A percentile compares a stretch with the other conserved stretches of the same genome.
phyloP scores from a whole-genome alignment of 2,797 vertebrate genomes.

The Mormyrops attenuatus region DNA sequence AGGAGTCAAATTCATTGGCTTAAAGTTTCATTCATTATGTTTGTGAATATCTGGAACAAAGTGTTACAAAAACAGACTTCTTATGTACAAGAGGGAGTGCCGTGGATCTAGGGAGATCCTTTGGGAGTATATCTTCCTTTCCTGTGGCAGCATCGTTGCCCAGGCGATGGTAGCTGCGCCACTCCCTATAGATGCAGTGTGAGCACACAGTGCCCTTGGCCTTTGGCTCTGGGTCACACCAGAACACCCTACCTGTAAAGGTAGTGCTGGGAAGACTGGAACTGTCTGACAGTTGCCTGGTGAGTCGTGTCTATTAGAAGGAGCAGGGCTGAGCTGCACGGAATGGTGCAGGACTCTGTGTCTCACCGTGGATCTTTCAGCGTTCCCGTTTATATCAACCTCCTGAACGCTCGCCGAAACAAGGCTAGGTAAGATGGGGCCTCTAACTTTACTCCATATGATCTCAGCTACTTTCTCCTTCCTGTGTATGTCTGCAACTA shows the following conservation, averaged over 20 bases:
- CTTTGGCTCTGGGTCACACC: slow-evolving; percentile 15
- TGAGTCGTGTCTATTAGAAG: not conserved
- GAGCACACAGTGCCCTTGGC: slow-evolving; percentile 40
- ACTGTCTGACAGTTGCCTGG: not conserved
- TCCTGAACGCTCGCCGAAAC: slow-evolving; percentile 61
- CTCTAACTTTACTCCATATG: not conserved
- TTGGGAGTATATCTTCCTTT: slow-evolving; percentile 60
- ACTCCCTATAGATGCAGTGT: slow-evolving; percentile 33
- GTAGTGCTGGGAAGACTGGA: not conserved
- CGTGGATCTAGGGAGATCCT: slow-evolving; percentile 43
- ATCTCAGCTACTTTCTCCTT: not conserved
- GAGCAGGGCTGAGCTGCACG: not conserved
- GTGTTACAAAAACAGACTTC: slow-evolving; percentile 21
- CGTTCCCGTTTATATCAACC: slow-evolving; percentile 72
- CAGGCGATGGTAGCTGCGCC: slow-evolving; percentile 38
- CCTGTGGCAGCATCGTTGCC: slow-evolving; percentile 40
- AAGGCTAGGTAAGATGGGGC: slow-evolving; percentile 62
- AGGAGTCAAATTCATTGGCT: not conserved
- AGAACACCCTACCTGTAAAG: slow-evolving; percentile 12
- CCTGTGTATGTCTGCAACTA: not conserved
- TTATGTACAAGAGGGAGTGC: slow-evolving; percentile 16
- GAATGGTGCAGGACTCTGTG: slow-evolving; percentile 54
- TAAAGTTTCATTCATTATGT: not conserved
- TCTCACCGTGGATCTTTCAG: slow-evolving; percentile 64
- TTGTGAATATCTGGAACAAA: not conserved